A percentile compares a stretch with the other conserved stretches of the same genome.
phyloP scores from a whole-genome alignment of 2,888 invertebrate genomes.

The Sussaba pulchella region DNA sequence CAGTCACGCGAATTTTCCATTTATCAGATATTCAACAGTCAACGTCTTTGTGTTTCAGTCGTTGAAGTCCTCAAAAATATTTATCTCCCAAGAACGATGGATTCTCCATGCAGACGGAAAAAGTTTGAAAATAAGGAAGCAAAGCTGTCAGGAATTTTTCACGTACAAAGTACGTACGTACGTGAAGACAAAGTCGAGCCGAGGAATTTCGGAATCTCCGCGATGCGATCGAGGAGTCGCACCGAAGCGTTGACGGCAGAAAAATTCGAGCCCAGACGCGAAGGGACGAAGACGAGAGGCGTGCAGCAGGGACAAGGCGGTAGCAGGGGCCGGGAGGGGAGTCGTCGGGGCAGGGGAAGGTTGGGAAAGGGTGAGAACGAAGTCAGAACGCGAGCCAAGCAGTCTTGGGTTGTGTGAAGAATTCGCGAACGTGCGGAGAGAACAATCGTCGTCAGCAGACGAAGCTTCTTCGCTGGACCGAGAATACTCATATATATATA shows the following conservation, averaged over 20 bases:
- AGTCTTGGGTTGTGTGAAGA: conserved; percentile 58
- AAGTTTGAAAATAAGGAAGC: background rate
- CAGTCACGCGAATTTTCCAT: too few species aligned
- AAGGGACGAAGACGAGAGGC: background rate
- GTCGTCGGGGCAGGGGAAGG: background rate
- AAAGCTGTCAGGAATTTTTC: conserved; percentile 17
- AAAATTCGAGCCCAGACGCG: conserved; percentile 11
- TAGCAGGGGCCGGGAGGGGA: background rate
- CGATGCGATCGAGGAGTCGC: conserved; percentile 53
- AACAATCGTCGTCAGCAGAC: conserved; percentile 62
- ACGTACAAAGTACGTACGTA: conserved; percentile 16
- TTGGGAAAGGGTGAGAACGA: too few species aligned
- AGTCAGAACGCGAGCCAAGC: conserved; percentile 46
- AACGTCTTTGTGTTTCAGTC: too few species aligned
- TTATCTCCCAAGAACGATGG: background rate
- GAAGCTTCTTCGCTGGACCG: conserved; percentile 5
- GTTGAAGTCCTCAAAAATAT: too few species aligned
- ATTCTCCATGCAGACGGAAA: background rate
- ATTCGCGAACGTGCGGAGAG: conserved; percentile 63
- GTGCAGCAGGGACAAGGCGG: too few species aligned
- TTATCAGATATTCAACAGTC: too few species aligned
- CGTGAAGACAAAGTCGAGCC: conserved; percentile 27
- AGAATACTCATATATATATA: background rate
- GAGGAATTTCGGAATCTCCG: conserved; percentile 46
- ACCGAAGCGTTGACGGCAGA: conserved; percentile 14